Evolutionary conservation across 2,113 vertebrate species (phyloP), one percentile per base, ranked within the genome.

Genomic region (Typhlomys cinereus): DNA sequence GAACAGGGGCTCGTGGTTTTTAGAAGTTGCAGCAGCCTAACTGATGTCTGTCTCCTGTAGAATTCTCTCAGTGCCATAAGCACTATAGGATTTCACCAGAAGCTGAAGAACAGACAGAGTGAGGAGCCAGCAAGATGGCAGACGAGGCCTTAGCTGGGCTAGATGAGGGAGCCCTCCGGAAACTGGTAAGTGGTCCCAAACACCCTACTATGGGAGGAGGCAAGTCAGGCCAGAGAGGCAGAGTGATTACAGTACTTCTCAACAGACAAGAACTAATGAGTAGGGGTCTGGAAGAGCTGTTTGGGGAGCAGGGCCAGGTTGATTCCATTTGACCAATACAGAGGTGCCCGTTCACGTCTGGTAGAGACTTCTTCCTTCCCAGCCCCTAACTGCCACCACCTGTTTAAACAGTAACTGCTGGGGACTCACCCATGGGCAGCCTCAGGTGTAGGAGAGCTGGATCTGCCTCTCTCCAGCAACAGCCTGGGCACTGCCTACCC

Each of bases 121-220:
- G 41, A 75, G 31, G 14, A 20, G 86, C 48, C 85, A 69, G 84
- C 46, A 34, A 41, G 85, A 98, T 98, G 98, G 97, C 98, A 0
- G 98, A 98, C 12, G 98, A 98, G 14, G 96, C 70, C 25, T 96
- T 98, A 23, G 94, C 98, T 54, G 97, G 96, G 21, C 97, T 98
- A 97, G 98, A 98, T 0, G 98, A 98, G 82, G 98, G 97, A 41
- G 97, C 98, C 41, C 94, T 98, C 50, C 96, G 98, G 80, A 98
- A 98, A 86, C 93, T 98, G 98, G 98, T 98, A 94, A 98, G 98
- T 97, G 57, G 34, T 48, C 5, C 62, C 7, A 4, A n/a, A 57
- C 23, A 31, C 52, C 57, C n/a, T 46, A 31, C 39, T 34, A 9
- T 70, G 62, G 75, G 44, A n/a, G 59, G 36, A 50, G 66, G 64